Evolutionary conservation across 2,797 vertebrate species (phyloP), one percentile per base, ranked within the genome.

Genomic region (Sebastes trivittatus): DNA sequence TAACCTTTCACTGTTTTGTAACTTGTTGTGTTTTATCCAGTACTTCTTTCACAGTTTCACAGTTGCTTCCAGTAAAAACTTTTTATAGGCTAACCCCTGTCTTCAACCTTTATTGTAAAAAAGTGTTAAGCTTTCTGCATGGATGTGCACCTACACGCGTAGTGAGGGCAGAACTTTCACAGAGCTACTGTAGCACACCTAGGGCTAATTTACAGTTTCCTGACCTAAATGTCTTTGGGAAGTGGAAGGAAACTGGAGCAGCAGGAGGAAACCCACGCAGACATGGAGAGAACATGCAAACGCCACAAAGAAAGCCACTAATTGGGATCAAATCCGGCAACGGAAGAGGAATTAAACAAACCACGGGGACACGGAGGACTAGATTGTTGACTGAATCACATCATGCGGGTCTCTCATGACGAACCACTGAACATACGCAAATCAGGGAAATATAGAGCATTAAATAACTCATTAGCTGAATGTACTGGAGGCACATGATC

Each of bases 191-290:
- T 18, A 18, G 29, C 66, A 58, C 52, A 63, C 74, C 23, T n/a
- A 0, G 5, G 66, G 65, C 55, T 62, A 18, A 66, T 70, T 59
- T 61, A 36, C 14, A 27, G 60, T 34, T 80, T 71, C 65, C 60
- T 77, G 64, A 77, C 60, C 65, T 38, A n/a, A 70, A 71, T 67
- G 55, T 74, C 36, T 72, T 34, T 68, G 29, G 14, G 32, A 54
- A 71, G 14, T 20, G 52, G 64, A 14, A 76, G 63, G 56, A 86
- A 76, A 72, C 32, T 62, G 42, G 49, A 76, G 38, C 67, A 68
- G 14, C 3, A n/a, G 32, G 25, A 64, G 63, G 36, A 23, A 56
- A 49, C 27, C 3, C 3, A 36, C 3, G 3, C 68, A 75, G 46
- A 58, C 29, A 52, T 5, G 3, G 2, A 4, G n/a, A 55, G 30